phyloP scores from a whole-genome alignment of 2,888 invertebrate species.

The Rhagophthalmus giganteus region DNA sequence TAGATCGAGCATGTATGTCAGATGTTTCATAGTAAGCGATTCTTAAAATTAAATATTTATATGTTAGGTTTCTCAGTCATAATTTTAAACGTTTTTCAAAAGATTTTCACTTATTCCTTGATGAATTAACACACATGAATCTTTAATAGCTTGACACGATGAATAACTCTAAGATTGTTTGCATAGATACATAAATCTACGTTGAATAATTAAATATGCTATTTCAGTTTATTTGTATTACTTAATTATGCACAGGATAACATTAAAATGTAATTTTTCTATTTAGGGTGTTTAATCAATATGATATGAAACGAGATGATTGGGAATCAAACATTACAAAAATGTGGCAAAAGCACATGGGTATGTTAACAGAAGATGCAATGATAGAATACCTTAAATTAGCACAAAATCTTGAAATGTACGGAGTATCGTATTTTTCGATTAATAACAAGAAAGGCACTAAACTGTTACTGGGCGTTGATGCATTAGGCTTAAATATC shows the following conservation, averaged over 20 bases:
- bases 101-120: no score
- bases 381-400: conserved; percentile 99
- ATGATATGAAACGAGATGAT: conserved; percentile 93
- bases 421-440: conserved; percentile 97
- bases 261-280: conserved; percentile 5
- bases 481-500: conserved; percentile 95
- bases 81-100: no score
- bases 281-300: conserved; percentile 87
- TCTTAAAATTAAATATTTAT: no score
- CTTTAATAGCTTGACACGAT: no score
- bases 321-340: conserved; percentile 97
- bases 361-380: conserved; percentile 90
- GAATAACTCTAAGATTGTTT: no score
- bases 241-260: no score
- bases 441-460: conserved; percentile 99
- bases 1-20: no score
- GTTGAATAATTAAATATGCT: no score
- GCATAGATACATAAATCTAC: background rate
- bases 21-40: no score
- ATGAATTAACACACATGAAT: no score
- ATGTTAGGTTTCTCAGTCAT: no score
- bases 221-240: no score
- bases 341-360: conserved; percentile 96
- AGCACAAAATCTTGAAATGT: conserved; percentile 96
- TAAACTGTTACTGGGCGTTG: conserved; percentile 94